These are phyloP conservation scores for Pseudachorutes palmiensis DNA, from an alignment of 1,140 invertebrate species.

Conservation along the genomic window DNA sequence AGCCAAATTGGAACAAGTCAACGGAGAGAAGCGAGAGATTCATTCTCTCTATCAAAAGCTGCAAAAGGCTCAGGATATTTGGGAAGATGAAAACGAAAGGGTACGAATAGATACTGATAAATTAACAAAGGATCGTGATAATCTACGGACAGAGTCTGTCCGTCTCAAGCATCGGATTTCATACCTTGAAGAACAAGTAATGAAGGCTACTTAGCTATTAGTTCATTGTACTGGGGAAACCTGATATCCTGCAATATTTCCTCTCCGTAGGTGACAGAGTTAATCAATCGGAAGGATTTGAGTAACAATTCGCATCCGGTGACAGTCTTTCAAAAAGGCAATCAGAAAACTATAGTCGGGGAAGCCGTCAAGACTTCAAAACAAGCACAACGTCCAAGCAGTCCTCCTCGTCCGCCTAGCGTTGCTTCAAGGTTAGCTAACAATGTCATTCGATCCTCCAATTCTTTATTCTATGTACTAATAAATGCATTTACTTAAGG, in stretches of 20 bases:
- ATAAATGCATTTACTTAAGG: constrained; percentile 13
- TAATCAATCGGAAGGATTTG: constrained; percentile 34
- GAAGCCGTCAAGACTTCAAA: constrained; percentile 27
- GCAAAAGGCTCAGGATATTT: constrained; percentile 40
- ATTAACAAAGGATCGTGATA: constrained; percentile 43
- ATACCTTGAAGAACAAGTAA: constrained; percentile 78
- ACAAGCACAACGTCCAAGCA: constrained; percentile 18
- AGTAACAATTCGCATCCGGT: constrained; percentile 18
- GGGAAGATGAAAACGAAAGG: constrained; percentile 44
- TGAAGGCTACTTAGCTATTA: neutral
- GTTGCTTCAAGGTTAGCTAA: constrained; percentile 21
- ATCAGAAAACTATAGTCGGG: constrained; percentile 35
- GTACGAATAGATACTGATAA: constrained; percentile 30
- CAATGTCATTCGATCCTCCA: neutral
- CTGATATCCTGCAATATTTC: neutral
- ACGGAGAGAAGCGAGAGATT: constrained; percentile 41
- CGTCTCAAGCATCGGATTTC: constrained; percentile 75
- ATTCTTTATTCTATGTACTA: constrained; percentile 14
- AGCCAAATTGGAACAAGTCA: constrained; percentile 44
- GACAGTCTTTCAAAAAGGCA: constrained; percentile 39
- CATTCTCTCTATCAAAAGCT: constrained; percentile 32
- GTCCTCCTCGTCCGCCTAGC: constrained; percentile 27
- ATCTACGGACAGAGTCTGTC: constrained; percentile 65
- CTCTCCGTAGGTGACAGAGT: constrained; percentile 28
- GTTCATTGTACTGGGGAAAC: no score